Evolutionary conservation across 2,113 vertebrate species (phyloP), one percentile per base, ranked within the genome.

Genomic region (Triplophysa dalaica): DNA sequence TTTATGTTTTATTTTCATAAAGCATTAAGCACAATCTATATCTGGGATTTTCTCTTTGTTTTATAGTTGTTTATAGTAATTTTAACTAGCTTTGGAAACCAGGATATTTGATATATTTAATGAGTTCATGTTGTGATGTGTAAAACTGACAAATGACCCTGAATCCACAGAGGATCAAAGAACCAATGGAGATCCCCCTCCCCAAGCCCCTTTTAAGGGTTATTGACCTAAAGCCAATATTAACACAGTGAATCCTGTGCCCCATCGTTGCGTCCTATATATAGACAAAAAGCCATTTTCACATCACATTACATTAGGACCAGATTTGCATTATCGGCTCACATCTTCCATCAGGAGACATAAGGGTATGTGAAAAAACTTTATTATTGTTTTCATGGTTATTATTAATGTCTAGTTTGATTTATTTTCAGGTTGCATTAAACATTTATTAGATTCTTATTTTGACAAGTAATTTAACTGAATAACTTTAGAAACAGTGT

Each of bases 191-290:
- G 50, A 52, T 52, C 14, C 14, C 4, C 50, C 13, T 50, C 8
- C 14, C 48, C 16, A 17, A 17, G 14, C 50, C 14, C 50, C 24
- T 26, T 79, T 82, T 70, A 8, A 69, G 75, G 83, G 80, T 84
- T 62, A 70, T 62, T 84, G 80, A 84, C 83, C 83, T 33, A 64
- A 79, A 70, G 48, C 77, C 80, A 84, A 84, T 79, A 84, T 84
- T 84, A 82, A 82, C 83, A 76, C 76, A 79, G 83, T 58, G 79
- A 70, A 16, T 52, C 50, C 50, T 52, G 50, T 52, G n/a, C 69
- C 52, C 70, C 52, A 58, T 13, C 16, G 1, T 45, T 48, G 73
- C 41, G 38, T 22, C 22, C 19, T 16, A 29, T 7, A 19, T 54
- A 52, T 41, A 17, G 50, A 21, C 24, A 3, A 11, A n/a, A 60